These are phyloP conservation scores for Allobates femoralis DNA, from an alignment of 2,797 vertebrate genomes.

Conservation along the genomic window DNA sequence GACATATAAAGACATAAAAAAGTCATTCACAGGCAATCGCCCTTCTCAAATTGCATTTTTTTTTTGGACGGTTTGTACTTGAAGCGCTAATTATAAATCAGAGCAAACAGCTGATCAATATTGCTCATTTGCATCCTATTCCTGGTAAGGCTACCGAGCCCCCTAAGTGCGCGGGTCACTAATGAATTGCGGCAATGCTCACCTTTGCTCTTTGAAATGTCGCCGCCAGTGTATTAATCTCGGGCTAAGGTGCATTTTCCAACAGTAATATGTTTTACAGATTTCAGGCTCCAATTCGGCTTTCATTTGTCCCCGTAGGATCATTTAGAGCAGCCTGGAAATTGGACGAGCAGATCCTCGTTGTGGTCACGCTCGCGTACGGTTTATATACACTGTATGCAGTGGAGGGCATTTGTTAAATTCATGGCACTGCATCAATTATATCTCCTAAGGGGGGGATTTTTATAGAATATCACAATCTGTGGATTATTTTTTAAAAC, in stretches of 20 bases:
- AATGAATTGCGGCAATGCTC: constrained; percentile 24
- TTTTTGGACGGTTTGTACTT: background rate
- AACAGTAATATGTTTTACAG: constrained; percentile 30
- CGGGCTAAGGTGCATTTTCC: constrained; percentile 21
- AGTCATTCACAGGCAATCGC: background rate
- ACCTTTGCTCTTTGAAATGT: constrained; percentile 43
- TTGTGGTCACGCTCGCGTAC: too few relatives aligned
- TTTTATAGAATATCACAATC: background rate
- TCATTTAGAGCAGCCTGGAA: background rate
- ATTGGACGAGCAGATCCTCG: background rate
- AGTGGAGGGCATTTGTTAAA: background rate
- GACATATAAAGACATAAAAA: background rate
- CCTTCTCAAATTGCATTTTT: background rate
- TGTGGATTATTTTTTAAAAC: background rate
- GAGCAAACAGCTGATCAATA: constrained; percentile 38
- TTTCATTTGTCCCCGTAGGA: constrained; percentile 25
- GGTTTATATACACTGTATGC: background rate
- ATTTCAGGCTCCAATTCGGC: background rate
- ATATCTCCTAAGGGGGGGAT: background rate
- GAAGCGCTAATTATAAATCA: constrained; percentile 40
- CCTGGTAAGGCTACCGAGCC: constrained; percentile 22
- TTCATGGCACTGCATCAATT: background rate
- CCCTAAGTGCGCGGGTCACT: constrained; percentile 9
- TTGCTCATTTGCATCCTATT: constrained; percentile 47
- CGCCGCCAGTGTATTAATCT: constrained; percentile 43